Percentiles rank a stretch among this genome's conserved stretches.
These are phyloP conservation scores for Rhyzopertha dominica DNA, from an alignment of 1,140 invertebrate genomes.

Conservation along the genomic window DNA sequence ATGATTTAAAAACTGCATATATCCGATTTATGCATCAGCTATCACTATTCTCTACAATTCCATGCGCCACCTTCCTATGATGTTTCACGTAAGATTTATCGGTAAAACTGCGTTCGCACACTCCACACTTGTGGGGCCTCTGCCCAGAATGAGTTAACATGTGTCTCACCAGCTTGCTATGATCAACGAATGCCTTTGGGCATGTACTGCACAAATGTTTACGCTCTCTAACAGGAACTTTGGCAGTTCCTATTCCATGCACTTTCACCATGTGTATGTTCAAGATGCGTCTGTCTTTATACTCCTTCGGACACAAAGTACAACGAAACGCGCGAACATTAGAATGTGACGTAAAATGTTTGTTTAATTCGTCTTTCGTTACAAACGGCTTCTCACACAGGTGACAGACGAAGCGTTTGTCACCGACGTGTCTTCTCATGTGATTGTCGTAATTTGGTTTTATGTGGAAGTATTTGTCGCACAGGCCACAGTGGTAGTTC, in stretches of 20 bases:
- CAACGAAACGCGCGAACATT: constrained; percentile 30
- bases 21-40: no score
- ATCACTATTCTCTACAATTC: no score
- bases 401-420: constrained; percentile 67
- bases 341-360: constrained; percentile 36
- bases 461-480: constrained; percentile 37
- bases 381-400: constrained; percentile 68
- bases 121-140: constrained; percentile 60
- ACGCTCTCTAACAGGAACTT: constrained; percentile 26
- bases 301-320: constrained; percentile 32
- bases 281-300: constrained; percentile 10
- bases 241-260: constrained; percentile 27
- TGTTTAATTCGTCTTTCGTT: constrained; percentile 30
- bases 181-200: constrained; percentile 52
- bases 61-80: constrained; percentile 30
- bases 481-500: constrained; percentile 37
- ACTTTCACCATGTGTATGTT: constrained; percentile 24
- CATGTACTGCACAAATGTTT: constrained; percentile 34
- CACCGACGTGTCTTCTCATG: constrained; percentile 29
- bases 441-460: constrained; percentile 31
- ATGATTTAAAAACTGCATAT: no score
- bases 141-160: constrained; percentile 65
- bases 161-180: constrained; percentile 58
- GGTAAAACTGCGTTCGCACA: constrained; percentile 54
- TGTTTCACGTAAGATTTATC: constrained; percentile 36